phyloP scores from a whole-genome alignment of 2,113 vertebrate species.

The Neopipo cinnamomea region DNA sequence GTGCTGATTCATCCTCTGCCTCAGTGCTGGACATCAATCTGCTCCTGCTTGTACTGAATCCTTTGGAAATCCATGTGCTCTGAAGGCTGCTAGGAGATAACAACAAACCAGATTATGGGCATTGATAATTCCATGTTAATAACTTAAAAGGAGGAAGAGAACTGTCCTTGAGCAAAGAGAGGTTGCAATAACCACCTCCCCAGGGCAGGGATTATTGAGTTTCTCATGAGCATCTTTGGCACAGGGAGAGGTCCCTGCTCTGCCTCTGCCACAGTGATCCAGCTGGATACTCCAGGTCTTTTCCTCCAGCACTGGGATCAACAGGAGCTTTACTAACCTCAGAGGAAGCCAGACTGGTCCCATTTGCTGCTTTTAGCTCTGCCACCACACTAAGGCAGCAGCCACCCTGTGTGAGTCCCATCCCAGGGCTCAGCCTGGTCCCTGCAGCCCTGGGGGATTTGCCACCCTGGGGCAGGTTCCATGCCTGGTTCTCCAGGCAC shows the following conservation, averaged over 20 bases:
- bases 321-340: background rate
- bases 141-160: background rate
- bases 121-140: background rate
- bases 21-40: background rate
- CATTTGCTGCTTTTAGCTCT: background rate
- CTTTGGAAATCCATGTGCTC: background rate
- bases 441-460: background rate
- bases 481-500: background rate
- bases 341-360: too few species aligned
- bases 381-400: background rate
- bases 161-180: background rate
- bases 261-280: background rate
- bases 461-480: background rate
- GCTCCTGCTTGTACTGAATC: background rate
- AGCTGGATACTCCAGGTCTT: background rate
- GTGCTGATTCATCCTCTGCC: background rate
- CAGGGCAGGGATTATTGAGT: background rate
- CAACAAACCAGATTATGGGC: background rate
- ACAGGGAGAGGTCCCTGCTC: background rate
- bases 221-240: background rate
- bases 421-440: background rate
- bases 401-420: rapidly evolving
- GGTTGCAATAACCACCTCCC: background rate
- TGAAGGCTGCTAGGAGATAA: background rate
- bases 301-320: background rate